Conservation (phyloP, 2,797 vertebrate genomes). For the Periophthalmus magnuspinnatus region DNA sequence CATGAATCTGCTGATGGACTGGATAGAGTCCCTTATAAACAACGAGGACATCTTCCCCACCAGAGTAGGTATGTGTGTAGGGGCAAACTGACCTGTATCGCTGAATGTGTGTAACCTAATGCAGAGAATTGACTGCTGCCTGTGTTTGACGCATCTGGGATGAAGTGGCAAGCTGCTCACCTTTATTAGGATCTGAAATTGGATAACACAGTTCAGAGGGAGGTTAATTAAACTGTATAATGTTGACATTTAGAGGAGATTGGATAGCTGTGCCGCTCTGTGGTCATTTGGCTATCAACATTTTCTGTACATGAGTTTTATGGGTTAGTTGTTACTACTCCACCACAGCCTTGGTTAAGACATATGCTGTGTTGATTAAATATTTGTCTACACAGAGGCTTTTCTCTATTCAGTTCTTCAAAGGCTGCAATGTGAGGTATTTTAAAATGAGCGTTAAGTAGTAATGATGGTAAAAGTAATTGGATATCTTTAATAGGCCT, state of each 20-base stretch:
- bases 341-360: neutral
- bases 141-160: slow-evolving; percentile 18
- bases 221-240: slow-evolving; percentile 66
- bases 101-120: slow-evolving; percentile 23
- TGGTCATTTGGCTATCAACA: slow-evolving; percentile 23
- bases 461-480: neutral
- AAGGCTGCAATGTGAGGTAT: neutral
- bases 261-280: slow-evolving; percentile 30
- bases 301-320: slow-evolving; percentile 19
- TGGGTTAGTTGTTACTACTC: neutral
- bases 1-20: slow-evolving; percentile 98
- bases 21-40: slow-evolving; percentile 97
- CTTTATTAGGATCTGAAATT: slow-evolving; percentile 34
- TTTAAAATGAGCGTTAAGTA: neutral
- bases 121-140: slow-evolving; percentile 16
- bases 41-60: slow-evolving; percentile 97
- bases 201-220: slow-evolving; percentile 36
- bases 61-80: slow-evolving; percentile 74
- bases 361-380: neutral
- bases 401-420: neutral
- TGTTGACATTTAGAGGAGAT: slow-evolving; percentile 60
- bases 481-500: neutral
- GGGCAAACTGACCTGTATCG: slow-evolving; percentile 16
- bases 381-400: neutral
- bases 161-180: slow-evolving; percentile 15